Evolutionary conservation across 2,888 invertebrate species (phyloP).

Genomic region (Eupithecia dodoneata): DNA sequence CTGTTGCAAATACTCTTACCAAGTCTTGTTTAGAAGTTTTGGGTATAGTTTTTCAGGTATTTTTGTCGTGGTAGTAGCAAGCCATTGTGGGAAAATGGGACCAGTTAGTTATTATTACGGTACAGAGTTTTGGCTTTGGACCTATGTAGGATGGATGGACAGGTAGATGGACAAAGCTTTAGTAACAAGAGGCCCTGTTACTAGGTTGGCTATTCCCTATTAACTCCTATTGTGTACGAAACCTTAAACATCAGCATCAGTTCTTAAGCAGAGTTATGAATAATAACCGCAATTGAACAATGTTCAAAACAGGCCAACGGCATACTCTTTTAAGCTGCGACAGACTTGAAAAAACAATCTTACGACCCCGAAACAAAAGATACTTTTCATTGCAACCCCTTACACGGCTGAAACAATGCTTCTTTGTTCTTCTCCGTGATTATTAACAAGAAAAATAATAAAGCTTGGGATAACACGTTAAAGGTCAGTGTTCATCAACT

Average conservation of each 20-base stretch:
- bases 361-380: slow-evolving; percentile 64
- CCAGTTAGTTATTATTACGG: too few relatives aligned
- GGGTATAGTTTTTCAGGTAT: too few relatives aligned
- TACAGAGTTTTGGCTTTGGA: neutral
- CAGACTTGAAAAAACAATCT: slow-evolving; percentile 43
- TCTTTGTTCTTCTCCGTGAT: slow-evolving; percentile 63
- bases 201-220: neutral
- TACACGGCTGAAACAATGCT: slow-evolving; percentile 63
- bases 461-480: slow-evolving; percentile 15
- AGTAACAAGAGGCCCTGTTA: too few relatives aligned
- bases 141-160: neutral
- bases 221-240: neutral
- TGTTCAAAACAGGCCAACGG: slow-evolving; percentile 50
- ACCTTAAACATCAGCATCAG: neutral
- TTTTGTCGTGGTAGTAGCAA: too few relatives aligned
- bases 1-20: too few relatives aligned
- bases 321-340: slow-evolving; percentile 48
- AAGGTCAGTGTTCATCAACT: slow-evolving; percentile 9
- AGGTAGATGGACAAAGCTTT: neutral
- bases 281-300: slow-evolving; percentile 34
- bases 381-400: slow-evolving; percentile 62
- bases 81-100: too few relatives aligned
- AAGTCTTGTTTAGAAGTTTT: too few relatives aligned
- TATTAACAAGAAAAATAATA: slow-evolving; percentile 59
- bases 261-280: slow-evolving; percentile 13